Evolutionary conservation across 2,113 vertebrate species (phyloP).

Genomic region (Camelus dromedarius): DNA sequence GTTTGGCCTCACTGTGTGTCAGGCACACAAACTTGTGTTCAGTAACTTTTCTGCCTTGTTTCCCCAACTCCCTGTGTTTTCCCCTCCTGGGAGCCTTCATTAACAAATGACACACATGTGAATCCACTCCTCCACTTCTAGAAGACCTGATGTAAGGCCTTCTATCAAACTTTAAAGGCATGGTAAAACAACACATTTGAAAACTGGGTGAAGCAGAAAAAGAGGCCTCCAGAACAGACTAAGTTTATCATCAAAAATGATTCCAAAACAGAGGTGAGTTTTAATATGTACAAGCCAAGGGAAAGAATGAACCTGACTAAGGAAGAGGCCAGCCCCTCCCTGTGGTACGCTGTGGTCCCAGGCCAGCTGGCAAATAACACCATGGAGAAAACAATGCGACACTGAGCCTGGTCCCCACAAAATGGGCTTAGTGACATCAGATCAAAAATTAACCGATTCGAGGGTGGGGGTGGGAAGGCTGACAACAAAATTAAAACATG

Average conservation of each 20-base stretch:
- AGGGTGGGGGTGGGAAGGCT: background rate
- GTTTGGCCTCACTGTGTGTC: too few species aligned
- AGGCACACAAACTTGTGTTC: too few species aligned
- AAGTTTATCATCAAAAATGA: background rate
- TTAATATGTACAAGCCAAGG: background rate
- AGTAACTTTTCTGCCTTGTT: background rate
- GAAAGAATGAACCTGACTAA: background rate
- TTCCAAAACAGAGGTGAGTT: background rate
- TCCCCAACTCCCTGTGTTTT: too few species aligned
- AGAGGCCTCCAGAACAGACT: background rate
- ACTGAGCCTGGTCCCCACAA: background rate
- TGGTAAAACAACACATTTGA: background rate
- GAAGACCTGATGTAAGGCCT: background rate
- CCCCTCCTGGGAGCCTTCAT: rapidly evolving
- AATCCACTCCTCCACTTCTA: background rate
- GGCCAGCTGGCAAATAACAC: background rate
- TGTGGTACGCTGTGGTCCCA: background rate
- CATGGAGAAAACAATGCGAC: background rate
- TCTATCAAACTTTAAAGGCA: background rate
- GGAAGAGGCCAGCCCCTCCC: background rate
- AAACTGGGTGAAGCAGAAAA: background rate
- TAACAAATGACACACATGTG: background rate
- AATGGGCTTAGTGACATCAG: rapidly evolving
- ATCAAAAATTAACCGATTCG: background rate
- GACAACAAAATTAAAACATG: background rate